phyloP scores from a whole-genome alignment of 2,888 invertebrate genomes.

The Gortyna flavago region DNA sequence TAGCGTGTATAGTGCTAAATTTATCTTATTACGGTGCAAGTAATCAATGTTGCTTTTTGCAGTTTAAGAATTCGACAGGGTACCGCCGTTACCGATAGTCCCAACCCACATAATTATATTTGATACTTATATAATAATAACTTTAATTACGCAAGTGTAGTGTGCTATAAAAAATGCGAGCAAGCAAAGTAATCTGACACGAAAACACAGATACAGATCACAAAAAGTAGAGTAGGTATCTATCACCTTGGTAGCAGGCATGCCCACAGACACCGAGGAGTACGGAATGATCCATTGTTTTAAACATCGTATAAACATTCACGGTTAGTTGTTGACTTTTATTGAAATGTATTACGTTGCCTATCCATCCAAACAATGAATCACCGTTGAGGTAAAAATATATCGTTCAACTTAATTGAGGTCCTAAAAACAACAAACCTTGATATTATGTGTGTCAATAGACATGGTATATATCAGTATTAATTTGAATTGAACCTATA shows the following conservation, averaged over 20 bases:
- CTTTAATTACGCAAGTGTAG: neutral
- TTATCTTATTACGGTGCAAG: neutral
- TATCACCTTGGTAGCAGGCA: conserved; percentile 34
- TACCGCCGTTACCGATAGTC: neutral
- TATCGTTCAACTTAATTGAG: conserved; percentile 44
- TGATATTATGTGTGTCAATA: conserved; percentile 48
- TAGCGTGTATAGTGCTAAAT: conserved; percentile 65
- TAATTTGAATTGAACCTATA: conserved; percentile 24
- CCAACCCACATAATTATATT: neutral
- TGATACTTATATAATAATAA: conserved; percentile 1
- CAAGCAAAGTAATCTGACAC: conserved; percentile 2
- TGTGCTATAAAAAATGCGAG: neutral
- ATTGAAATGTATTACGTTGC: conserved; percentile 72
- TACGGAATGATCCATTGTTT: conserved; percentile 59
- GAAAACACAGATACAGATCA: neutral
- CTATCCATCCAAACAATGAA: conserved; percentile 73
- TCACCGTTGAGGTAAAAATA: conserved; percentile 61
- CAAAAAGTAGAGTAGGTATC: neutral
- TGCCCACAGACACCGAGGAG: conserved; percentile 51
- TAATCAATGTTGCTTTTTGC: neutral
- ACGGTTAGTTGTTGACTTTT: conserved; percentile 73
- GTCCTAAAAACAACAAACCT: conserved; percentile 52
- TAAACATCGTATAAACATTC: conserved; percentile 65
- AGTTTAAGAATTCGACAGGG: neutral
- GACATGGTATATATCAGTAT: conserved; percentile 13